Conservation (phyloP, 2,888 invertebrate species). For the Glyphotaelius pellucidus region DNA sequence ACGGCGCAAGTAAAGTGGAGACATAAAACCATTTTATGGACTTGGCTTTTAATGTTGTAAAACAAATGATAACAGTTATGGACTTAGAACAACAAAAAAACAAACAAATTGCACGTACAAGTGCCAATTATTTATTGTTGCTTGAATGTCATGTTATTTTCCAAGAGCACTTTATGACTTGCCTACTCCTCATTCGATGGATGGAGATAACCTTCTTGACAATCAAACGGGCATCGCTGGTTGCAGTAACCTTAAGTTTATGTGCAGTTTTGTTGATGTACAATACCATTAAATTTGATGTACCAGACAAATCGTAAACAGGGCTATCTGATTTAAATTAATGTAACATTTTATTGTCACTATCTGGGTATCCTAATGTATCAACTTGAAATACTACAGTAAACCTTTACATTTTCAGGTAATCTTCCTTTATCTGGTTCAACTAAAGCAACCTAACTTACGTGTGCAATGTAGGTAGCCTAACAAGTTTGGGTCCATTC, state of each 20-base stretch:
- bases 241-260: neutral
- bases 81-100: slow-evolving; percentile 30
- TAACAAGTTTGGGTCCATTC: neutral
- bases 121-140: neutral
- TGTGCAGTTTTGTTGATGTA: neutral
- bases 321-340: neutral
- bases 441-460: neutral
- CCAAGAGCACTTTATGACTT: neutral
- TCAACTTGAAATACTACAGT: neutral
- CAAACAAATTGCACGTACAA: neutral
- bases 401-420: neutral
- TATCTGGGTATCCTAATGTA: neutral
- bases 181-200: neutral
- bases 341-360: neutral
- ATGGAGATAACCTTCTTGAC: neutral
- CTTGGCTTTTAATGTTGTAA: slow-evolving; percentile 42
- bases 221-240: neutral
- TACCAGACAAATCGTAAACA: neutral
- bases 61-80: slow-evolving; percentile 43
- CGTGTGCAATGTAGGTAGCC: neutral
- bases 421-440: neutral
- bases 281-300: neutral
- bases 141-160: neutral
- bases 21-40: slow-evolving; percentile 36
- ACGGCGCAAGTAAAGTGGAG: slow-evolving; percentile 13